These are phyloP conservation scores for Avahi laniger DNA, from an alignment of 2,797 vertebrate genomes.

Conservation along the genomic window DNA sequence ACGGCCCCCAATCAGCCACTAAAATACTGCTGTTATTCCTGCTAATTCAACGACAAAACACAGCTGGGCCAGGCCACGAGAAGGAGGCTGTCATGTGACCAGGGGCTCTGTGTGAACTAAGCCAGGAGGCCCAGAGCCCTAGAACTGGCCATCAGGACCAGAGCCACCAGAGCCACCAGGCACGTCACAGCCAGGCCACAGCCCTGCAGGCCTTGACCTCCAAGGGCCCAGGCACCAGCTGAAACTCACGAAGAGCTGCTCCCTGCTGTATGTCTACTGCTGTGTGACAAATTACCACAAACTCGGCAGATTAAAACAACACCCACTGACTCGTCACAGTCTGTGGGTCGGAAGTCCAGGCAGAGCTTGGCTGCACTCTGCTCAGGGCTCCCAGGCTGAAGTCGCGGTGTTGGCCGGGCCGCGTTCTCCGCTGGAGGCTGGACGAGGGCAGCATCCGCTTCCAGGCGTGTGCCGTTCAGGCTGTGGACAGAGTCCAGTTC, in stretches of 20 bases:
- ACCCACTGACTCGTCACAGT: too few relatives aligned
- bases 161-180: background rate
- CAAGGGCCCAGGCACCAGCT: background rate
- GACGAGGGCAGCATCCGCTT: background rate
- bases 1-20: slow-evolving; percentile 83
- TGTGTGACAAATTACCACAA: background rate
- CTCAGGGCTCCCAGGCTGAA: background rate
- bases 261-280: background rate
- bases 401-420: fast-evolving
- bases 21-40: slow-evolving; percentile 83
- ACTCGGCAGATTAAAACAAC: background rate
- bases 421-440: background rate
- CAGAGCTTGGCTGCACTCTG: fast-evolving
- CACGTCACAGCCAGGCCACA: background rate
- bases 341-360: background rate
- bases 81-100: slow-evolving; percentile 42
- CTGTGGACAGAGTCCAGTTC: background rate
- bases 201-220: background rate
- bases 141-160: background rate
- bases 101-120: background rate
- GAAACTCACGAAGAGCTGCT: background rate
- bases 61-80: slow-evolving; percentile 55
- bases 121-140: background rate
- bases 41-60: slow-evolving; percentile 81
- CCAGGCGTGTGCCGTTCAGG: background rate